Evolutionary conservation across 2,797 vertebrate genomes (phyloP).

Genomic region (Xenops minutus): DNA sequence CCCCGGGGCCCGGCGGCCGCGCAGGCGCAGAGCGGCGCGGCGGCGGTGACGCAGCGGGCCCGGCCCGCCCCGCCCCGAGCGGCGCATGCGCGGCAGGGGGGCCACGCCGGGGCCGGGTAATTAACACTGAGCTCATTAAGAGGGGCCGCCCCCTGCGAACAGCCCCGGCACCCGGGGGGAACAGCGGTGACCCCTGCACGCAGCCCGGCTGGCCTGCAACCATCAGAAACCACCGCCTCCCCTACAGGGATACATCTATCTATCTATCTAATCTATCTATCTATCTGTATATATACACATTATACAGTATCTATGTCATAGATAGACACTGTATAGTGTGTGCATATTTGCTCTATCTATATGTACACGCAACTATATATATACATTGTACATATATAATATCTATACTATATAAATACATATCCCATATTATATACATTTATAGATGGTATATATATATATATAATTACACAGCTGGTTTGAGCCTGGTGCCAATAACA

Average conservation of each 20-base stretch:
- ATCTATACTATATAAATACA: neutral
- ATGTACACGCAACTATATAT: neutral
- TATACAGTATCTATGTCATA: neutral
- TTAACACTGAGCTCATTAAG: rapidly evolving
- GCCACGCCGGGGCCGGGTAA: rapidly evolving
- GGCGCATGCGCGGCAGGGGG: neutral
- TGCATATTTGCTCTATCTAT: neutral
- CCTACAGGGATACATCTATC: no score
- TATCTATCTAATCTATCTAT: rapidly evolving
- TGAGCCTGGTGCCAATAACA: neutral
- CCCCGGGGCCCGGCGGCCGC: rapidly evolving
- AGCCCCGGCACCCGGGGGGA: no score
- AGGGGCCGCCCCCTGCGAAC: neutral
- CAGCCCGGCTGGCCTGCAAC: neutral
- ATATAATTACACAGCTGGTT: neutral
- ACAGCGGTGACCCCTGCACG: neutral
- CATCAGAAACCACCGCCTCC: neutral
- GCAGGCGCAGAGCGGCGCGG: neutral
- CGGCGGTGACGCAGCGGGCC: neutral
- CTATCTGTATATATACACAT: neutral
- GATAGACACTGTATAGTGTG: neutral
- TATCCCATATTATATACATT: neutral
- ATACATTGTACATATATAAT: no score
- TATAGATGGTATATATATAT: neutral
- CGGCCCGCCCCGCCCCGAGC: neutral